A percentile compares a stretch with the other conserved stretches of the same genome.
Conservation (phyloP, 30 jellyfish, hydroid and myxozoan genomes). For the Chrysaora quinquecirrha region DNA sequence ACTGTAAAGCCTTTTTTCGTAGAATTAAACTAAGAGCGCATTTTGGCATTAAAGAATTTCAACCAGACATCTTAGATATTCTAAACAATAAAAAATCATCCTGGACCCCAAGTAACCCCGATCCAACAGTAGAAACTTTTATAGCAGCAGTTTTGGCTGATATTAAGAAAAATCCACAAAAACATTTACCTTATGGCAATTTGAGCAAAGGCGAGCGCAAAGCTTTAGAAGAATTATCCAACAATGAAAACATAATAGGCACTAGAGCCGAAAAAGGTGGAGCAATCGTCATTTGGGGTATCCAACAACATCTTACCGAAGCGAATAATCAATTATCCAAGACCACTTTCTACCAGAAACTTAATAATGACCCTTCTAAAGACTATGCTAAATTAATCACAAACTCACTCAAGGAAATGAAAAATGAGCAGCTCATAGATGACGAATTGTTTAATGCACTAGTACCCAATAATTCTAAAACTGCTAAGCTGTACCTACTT, state of each 20-base stretch:
- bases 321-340: not conserved
- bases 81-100: not conserved
- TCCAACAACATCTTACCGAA: not conserved
- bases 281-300: not conserved
- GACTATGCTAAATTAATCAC: not conserved
- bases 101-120: not conserved
- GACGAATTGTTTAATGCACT: not conserved
- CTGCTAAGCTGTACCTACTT: no score
- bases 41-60: no score
- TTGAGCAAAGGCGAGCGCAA: not conserved
- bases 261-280: not conserved
- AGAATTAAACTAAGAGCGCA: not conserved
- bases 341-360: not conserved
- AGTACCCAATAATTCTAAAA: not conserved
- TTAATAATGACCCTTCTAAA: not conserved
- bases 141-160: not conserved
- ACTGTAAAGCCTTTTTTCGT: not conserved
- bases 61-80: not conserved
- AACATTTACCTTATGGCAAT: not conserved
- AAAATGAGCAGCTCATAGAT: not conserved
- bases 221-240: not conserved
- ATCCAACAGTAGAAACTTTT: conserved; percentile 1
- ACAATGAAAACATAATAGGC: not conserved
- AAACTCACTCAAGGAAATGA: not conserved
- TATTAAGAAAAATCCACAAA: not conserved